A percentile compares a stretch with the other conserved stretches of the same genome.
These are phyloP conservation scores for Zygothrica quintamaculata DNA, from an alignment of 2,888 invertebrate species.

Conservation along the genomic window DNA sequence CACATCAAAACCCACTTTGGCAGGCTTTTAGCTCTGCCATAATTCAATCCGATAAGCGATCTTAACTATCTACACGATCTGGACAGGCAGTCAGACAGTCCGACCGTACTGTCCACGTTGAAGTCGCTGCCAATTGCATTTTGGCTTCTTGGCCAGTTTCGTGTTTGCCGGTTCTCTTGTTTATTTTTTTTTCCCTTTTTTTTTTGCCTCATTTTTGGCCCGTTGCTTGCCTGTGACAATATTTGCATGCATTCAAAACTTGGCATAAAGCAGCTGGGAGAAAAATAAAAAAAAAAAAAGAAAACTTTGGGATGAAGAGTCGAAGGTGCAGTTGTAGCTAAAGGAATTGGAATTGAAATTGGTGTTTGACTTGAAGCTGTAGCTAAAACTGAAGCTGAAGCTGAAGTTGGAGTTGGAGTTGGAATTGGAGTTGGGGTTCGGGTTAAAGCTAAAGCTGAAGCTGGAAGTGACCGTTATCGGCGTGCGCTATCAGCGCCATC, in stretches of 20 bases:
- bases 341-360: not conserved
- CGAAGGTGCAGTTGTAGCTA: too few species aligned
- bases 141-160: slow-evolving; percentile 53
- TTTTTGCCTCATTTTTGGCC: not conserved
- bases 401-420: not conserved
- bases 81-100: slow-evolving; percentile 58
- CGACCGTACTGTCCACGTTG: slow-evolving; percentile 13
- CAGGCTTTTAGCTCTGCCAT: slow-evolving; percentile 79
- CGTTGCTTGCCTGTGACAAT: slow-evolving; percentile 29
- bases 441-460: not conserved
- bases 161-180: slow-evolving; percentile 20
- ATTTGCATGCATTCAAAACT: slow-evolving; percentile 35
- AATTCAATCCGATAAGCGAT: slow-evolving; percentile 78
- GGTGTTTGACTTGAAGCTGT: not conserved
- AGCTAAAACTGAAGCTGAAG: not conserved
- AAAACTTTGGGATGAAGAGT: too few species aligned
- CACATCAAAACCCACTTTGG: slow-evolving; percentile 60
- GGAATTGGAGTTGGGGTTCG: not conserved
- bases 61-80: slow-evolving; percentile 80
- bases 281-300: too few species aligned
- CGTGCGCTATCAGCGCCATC: slow-evolving; percentile 71
- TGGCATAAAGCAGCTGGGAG: slow-evolving; percentile 8
- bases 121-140: slow-evolving; percentile 53
- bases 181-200: slow-evolving; percentile 1
- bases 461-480: slow-evolving; percentile 59